Evolutionary conservation across 2,888 invertebrate species (phyloP), one percentile per base, ranked within the genome.

Genomic region (Philereme vetulata): DNA sequence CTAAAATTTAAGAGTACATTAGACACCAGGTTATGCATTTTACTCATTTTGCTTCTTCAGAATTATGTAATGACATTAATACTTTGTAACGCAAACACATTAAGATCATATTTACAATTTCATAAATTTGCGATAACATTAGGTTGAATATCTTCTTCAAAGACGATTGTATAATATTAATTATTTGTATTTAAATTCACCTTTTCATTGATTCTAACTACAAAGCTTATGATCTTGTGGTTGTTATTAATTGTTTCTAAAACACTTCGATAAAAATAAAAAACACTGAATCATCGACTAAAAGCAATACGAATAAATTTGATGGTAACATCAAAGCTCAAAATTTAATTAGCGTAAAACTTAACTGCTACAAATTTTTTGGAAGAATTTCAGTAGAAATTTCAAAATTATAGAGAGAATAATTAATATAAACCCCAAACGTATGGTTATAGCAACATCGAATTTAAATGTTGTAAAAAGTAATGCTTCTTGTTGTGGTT

Each of bases 401-500:
- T 36, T 55, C 11, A 7, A 33, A 35, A 78, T 81, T 81, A 78
- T 75, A 77, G 74, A 76, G 72, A 78, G 72, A 64, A 60, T 56
- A 51, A 38, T 8, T 38, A 38, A 61, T 66, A 66, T 66, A 72
- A 80, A 82, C 82, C 86, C 84, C 82, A 74, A 80, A 72, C 77
- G 79, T 85, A 84, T 80, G 81, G 80, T 74, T 76, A 82, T 76
- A 75, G 73, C 86, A 87, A 87, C 90, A 90, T 90, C 90, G 90
- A 91, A 91, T 91, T 90, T 90, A 91, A 80, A 86, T 84, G 84
- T 87, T 87, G 87, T 85, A 82, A 80, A 45, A 54, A 73, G 78
- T 84, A 86, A 82, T 84, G 86, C 86, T 87, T 86, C 82, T 85
- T 86, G 84, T 87, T 85, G 81, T 81, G 77, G 80, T 80, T 78